phyloP scores from a whole-genome alignment of 2,888 invertebrate genomes.

The Drosophila colorata region DNA sequence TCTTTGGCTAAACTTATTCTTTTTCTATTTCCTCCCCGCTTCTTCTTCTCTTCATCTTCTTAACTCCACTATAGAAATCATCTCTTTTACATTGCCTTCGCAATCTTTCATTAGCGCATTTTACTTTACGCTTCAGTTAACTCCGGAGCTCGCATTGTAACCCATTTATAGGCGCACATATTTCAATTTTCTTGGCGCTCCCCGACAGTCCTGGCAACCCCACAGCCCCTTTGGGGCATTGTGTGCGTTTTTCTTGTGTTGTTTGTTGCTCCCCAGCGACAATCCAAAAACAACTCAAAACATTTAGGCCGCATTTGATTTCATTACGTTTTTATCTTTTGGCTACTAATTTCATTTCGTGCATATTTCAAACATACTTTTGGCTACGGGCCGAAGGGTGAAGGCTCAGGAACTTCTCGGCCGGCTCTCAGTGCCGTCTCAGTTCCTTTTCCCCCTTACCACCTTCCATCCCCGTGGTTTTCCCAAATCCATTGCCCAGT shows the following conservation, averaged over 20 bases:
- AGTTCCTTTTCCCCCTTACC: constrained; percentile 11
- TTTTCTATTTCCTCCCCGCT: constrained; percentile 19
- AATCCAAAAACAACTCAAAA: constrained; percentile 45
- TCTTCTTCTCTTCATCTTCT: constrained; percentile 13
- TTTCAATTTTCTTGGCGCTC: constrained; percentile 64
- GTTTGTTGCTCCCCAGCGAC: constrained; percentile 24
- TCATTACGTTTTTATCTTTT: constrained; percentile 78
- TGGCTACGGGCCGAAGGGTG: constrained; percentile 6
- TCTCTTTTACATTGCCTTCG: constrained; percentile 31
- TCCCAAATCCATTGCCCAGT: not conserved
- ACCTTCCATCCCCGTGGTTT: no score
- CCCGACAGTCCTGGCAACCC: not conserved
- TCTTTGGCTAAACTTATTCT: constrained; percentile 15
- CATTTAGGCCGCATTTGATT: constrained; percentile 80
- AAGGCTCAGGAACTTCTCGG: not conserved
- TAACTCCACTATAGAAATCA: constrained; percentile 35
- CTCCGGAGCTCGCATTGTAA: constrained; percentile 59
- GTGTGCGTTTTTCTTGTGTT: constrained; percentile 33
- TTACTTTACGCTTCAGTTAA: constrained; percentile 69
- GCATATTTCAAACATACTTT: constrained; percentile 62
- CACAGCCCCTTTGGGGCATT: constrained; percentile 14
- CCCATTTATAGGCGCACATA: constrained; percentile 70
- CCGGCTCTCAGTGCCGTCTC: not conserved
- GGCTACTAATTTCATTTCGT: constrained; percentile 73
- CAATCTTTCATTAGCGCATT: constrained; percentile 69